Conservation (phyloP, 2,888 invertebrate species). For the Leptinotarsa juncta region DNA sequence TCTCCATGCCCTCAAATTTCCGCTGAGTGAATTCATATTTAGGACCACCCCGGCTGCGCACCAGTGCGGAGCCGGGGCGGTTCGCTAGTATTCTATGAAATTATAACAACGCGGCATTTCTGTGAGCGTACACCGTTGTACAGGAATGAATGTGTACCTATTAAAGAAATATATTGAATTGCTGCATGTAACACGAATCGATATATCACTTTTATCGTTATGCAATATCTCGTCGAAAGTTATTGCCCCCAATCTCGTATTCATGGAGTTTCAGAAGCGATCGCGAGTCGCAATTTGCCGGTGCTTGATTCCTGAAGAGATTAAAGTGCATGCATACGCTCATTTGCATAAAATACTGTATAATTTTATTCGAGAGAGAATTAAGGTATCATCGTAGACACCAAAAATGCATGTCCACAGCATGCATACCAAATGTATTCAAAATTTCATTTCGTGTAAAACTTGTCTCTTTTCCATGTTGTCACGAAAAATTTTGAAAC, state of each 20-base stretch:
- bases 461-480: no score
- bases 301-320: background rate
- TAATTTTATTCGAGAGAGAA: background rate
- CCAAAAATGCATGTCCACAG: no score
- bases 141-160: conserved; percentile 12
- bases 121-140: conserved; percentile 8
- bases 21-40: no score
- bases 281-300: conserved; percentile 19
- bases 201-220: conserved; percentile 30
- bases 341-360: background rate
- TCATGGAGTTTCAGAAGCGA: conserved; percentile 29
- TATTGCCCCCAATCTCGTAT: conserved; percentile 24
- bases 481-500: no score
- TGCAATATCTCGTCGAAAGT: conserved; percentile 28
- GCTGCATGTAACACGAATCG: conserved; percentile 22
- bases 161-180: conserved; percentile 19
- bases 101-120: conserved; percentile 1
- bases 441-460: no score
- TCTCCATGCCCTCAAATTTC: no score
- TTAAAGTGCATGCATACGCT: background rate
- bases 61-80: no score
- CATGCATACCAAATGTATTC: no score
- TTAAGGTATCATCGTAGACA: background rate
- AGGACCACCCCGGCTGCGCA: no score
- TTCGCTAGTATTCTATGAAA: background rate